phyloP scores from a whole-genome alignment of 1,140 invertebrate species.

The Drosophila nebulosa region DNA sequence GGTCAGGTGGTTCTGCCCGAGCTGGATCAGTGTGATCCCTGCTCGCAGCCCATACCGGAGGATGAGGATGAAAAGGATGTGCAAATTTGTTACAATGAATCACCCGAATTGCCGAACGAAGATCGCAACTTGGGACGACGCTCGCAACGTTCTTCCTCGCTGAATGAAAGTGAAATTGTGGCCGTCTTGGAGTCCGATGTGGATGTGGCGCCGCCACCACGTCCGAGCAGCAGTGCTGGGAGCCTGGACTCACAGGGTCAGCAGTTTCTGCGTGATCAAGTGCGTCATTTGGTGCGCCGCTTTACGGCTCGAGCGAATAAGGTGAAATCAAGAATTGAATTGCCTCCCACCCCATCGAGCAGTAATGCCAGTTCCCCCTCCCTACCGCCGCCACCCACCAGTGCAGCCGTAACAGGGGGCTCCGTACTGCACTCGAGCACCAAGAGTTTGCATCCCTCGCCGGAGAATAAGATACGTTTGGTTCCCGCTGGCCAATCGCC shows the following conservation, averaged over 20 bases:
- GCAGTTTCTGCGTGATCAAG: constrained; percentile 80
- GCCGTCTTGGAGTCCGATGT: constrained; percentile 40
- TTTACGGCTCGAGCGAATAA: constrained; percentile 84
- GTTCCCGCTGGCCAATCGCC: constrained; percentile 63
- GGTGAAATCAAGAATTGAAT: constrained; percentile 83
- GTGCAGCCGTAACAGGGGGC: neutral
- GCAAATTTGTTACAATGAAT: constrained; percentile 76
- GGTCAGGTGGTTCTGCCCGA: constrained; percentile 45
- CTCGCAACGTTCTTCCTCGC: constrained; percentile 47
- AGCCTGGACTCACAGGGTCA: constrained; percentile 72
- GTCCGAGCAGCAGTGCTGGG: constrained; percentile 53
- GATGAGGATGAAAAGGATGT: constrained; percentile 78
- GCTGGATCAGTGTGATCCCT: constrained; percentile 24
- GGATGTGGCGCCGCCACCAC: constrained; percentile 14
- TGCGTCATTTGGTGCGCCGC: constrained; percentile 83
- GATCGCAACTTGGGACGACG: constrained; percentile 55
- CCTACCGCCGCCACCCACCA: constrained; percentile 42
- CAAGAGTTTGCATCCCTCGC: constrained; percentile 61
- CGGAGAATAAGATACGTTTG: constrained; percentile 54
- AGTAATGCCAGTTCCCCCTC: constrained; percentile 80
- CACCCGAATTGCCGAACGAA: constrained; percentile 72
- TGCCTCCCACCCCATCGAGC: constrained; percentile 85
- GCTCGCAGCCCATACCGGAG: constrained; percentile 40
- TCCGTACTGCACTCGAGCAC: neutral
- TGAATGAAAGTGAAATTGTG: constrained; percentile 68